Base-by-base conservation (phyloP, 2,888 invertebrate genomes). In the Thecophora atra region DNA sequence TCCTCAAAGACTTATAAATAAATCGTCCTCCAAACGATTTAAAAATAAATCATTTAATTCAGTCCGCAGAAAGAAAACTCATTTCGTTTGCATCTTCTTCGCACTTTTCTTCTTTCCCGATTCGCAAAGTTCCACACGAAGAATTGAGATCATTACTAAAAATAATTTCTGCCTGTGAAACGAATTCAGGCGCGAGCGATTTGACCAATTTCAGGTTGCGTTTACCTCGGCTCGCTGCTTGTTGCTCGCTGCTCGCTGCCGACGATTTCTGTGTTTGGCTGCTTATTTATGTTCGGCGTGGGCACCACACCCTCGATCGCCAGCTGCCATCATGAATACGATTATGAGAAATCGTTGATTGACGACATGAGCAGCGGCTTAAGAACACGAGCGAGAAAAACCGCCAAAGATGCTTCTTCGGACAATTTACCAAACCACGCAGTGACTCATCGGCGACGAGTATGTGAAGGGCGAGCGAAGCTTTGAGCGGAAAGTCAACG, bases 81-180 rank as follows among this genome's bases (percentile, higher is more conserved):
- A 11, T 37, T 2, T 2, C 37, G 11, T 37, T 8, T 30, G 7
- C 37, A 6, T 37, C 37, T 11, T 37, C 37, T 37, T 37, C 37
- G 6, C 11, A 37, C 0, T 37, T 37, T 37, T 37, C 37, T 37
- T 37, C 37, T 37, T 37, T 7, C 21, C 15, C 15, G 15, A 56
- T 24, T 58, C 17, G 3, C 17, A 2, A 44, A 24, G 44, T 65
- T 65, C 65, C 65, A 28, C 52, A 19, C 52, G 65, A 52, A 52
- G 19, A 42, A 37, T 68, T 68, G 58, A 68, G 68, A 56, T 68
- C 68, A 68, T 68, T n/a, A 17, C 68, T 68, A 68, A 58, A 68
- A 68, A 68, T 68, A 68, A 26, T 52, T 51, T 28, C 13, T 44
- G 28, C 44, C 56, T 17, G 51, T 24, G 47, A 47, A 47, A 47